These are phyloP conservation scores for Sisor rabdophorus DNA, from an alignment of 2,113 vertebrate genomes.

Conservation along the genomic window DNA sequence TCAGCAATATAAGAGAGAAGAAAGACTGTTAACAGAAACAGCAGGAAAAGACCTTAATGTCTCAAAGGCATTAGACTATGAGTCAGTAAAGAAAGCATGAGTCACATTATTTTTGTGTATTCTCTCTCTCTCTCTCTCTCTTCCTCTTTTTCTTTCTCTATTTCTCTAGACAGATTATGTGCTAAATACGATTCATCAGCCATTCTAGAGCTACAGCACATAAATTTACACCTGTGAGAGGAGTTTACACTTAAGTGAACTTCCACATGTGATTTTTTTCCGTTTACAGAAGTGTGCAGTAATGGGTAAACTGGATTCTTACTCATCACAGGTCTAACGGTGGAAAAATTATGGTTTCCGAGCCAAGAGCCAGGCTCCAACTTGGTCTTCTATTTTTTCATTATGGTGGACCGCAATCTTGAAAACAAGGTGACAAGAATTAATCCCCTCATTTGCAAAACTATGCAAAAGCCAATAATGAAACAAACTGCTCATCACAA, in stretches of 20 bases:
- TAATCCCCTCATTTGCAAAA: background rate
- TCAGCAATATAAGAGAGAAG: background rate
- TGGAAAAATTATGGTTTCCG: background rate
- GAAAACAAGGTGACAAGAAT: background rate
- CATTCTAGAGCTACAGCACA: background rate
- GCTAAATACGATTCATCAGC: background rate
- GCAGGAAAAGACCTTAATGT: background rate
- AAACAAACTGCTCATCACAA: background rate
- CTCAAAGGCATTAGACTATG: conserved; percentile 23
- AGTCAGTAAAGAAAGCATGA: conserved; percentile 34
- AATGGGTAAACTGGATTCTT: background rate
- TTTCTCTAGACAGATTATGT: background rate
- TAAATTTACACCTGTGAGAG: conserved; percentile 14
- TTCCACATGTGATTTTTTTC: background rate
- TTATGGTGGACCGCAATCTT: background rate
- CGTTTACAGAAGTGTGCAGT: conserved; percentile 14
- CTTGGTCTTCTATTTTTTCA: conserved; percentile 22
- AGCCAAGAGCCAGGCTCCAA: too few species aligned
- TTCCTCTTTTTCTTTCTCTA: background rate
- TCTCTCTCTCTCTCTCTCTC: background rate
- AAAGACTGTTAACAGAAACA: background rate
- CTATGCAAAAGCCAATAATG: background rate
- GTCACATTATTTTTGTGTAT: conserved; percentile 19
- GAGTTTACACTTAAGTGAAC: background rate
- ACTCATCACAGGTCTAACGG: background rate